phyloP scores from a whole-genome alignment of 1,140 invertebrate genomes.

The Antheraea pernyi region DNA sequence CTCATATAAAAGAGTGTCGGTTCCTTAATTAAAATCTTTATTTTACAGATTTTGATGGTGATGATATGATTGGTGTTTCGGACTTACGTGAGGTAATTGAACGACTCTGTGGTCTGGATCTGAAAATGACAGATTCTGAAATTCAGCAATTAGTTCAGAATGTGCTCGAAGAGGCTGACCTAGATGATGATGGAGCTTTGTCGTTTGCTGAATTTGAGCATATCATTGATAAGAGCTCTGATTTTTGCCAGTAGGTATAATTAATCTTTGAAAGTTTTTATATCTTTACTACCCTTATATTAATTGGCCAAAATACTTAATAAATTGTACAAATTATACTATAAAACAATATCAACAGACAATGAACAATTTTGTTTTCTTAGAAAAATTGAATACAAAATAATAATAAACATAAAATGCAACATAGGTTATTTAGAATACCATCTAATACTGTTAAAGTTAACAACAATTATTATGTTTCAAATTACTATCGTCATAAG shows the following conservation, averaged over 20 bases:
- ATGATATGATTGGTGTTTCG: constrained; percentile 91
- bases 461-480: no score
- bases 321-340: no score
- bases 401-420: no score
- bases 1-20: no score
- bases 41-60: constrained; percentile 93
- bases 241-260: constrained; percentile 88
- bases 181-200: constrained; percentile 94
- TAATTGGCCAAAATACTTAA: no score
- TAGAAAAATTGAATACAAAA: no score
- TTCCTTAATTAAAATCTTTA: constrained; percentile 8
- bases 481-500: no score
- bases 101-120: constrained; percentile 83
- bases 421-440: no score
- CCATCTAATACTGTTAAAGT: no score
- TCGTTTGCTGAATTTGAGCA: constrained; percentile 98
- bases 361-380: no score
- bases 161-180: constrained; percentile 93
- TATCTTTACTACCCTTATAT: no score
- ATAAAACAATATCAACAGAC: no score
- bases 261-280: background rate
- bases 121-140: constrained; percentile 83
- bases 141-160: constrained; percentile 84
- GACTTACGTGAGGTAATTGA: constrained; percentile 88
- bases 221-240: constrained; percentile 94